A percentile compares a stretch with the other conserved stretches of the same genome.
These are phyloP conservation scores for Hyposoter dolosus DNA, from an alignment of 2,888 invertebrate genomes.

Conservation along the genomic window DNA sequence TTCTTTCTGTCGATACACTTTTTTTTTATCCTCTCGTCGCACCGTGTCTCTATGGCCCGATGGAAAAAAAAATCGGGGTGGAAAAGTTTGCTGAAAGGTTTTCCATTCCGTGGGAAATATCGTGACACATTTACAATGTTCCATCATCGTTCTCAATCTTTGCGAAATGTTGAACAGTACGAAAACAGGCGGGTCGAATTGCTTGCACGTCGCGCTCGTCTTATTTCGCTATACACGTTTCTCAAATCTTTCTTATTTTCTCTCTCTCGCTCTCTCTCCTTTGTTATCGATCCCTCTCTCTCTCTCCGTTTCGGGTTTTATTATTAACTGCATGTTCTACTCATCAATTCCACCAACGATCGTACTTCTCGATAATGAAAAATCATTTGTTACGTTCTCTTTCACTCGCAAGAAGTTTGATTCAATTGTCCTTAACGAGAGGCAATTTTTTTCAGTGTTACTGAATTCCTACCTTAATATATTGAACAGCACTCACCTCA, in stretches of 20 bases:
- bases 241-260: background rate
- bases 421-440: background rate
- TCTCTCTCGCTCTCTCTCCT: background rate
- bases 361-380: background rate
- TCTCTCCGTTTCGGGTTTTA: background rate
- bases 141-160: slow-evolving; percentile 4
- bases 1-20: background rate
- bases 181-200: background rate
- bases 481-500: background rate
- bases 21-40: background rate
- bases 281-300: background rate
- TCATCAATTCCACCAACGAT: background rate
- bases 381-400: background rate
- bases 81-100: background rate
- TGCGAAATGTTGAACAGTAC: background rate
- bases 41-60: background rate
- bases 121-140: slow-evolving; percentile 17
- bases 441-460: background rate
- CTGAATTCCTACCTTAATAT: background rate
- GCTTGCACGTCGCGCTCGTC: background rate
- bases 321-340: background rate
- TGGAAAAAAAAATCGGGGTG: background rate
- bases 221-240: slow-evolving; percentile 4
- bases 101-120: slow-evolving; percentile 12
- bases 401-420: background rate